Evolutionary conservation across 2,888 invertebrate species (phyloP).

Genomic region (Entomobrya multifasciata): DNA sequence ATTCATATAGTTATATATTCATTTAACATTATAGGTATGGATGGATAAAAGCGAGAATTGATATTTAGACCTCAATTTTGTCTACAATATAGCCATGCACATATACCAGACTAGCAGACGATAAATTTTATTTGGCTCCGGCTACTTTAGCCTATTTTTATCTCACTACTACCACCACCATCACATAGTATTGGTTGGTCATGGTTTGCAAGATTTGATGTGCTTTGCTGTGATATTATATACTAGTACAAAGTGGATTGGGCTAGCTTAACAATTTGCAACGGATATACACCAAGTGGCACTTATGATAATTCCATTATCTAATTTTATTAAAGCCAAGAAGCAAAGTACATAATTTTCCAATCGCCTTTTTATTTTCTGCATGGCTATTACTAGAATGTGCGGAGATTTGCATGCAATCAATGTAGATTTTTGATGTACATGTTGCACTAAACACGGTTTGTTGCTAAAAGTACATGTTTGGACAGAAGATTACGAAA

Average conservation of each 20-base stretch:
- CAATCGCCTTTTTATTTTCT: background rate
- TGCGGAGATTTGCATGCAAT: too few relatives aligned
- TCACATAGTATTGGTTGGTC: conserved; percentile 44
- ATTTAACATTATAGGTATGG: too few relatives aligned
- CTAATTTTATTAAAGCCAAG: background rate
- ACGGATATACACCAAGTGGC: conserved; percentile 15
- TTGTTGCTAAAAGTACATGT: too few relatives aligned
- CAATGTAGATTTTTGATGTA: background rate
- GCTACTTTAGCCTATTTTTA: conserved; percentile 61
- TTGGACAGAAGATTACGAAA: too few relatives aligned
- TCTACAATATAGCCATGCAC: too few relatives aligned
- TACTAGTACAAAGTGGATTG: too few relatives aligned
- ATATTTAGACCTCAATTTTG: too few relatives aligned
- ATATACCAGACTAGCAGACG: too few relatives aligned
- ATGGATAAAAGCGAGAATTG: background rate
- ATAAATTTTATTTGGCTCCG: conserved; percentile 28
- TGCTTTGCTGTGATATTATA: conserved; percentile 34
- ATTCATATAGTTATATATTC: too few relatives aligned
- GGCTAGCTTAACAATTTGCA: conserved; percentile 20
- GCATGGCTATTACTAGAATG: too few relatives aligned
- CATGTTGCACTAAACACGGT: background rate
- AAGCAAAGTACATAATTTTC: background rate
- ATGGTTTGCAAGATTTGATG: conserved; percentile 48
- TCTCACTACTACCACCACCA: background rate
- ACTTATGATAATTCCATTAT: too few relatives aligned